A percentile compares a stretch with the other conserved stretches of the same genome.
Conservation (phyloP, 2,113 vertebrate species). For the Sula dactylatra region DNA sequence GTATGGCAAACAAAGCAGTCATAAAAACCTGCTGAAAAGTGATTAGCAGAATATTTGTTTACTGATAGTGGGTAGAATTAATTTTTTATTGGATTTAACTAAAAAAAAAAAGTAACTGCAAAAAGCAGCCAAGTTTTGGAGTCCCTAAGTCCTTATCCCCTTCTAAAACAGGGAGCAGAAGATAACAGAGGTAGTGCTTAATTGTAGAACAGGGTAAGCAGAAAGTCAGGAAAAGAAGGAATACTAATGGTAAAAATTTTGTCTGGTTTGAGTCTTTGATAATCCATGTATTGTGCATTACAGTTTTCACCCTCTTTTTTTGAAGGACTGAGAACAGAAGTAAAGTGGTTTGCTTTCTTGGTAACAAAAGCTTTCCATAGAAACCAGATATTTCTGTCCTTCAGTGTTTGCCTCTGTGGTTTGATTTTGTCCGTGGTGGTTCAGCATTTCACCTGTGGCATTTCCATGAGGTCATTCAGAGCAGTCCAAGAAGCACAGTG, state of each 20-base stretch:
- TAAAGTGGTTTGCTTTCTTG: not conserved
- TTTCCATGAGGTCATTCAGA: not conserved
- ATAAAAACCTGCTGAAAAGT: not conserved
- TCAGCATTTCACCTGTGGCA: not conserved
- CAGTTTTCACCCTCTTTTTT: not conserved
- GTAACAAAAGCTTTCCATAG: not conserved
- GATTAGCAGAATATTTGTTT: not conserved
- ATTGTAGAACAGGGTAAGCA: not conserved
- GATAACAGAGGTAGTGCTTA: not conserved
- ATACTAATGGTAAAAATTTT: not conserved
- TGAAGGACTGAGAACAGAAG: not conserved
- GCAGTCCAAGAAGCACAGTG: not conserved
- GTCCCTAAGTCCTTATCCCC: not conserved
- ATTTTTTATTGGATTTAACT: not conserved
- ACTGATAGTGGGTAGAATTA: not conserved
- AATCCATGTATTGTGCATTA: not conserved
- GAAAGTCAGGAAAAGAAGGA: not conserved
- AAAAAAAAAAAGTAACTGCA: not conserved
- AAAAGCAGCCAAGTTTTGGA: not conserved
- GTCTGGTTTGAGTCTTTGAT: not conserved
- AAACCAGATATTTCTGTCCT: not conserved
- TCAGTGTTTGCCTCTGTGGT: not conserved
- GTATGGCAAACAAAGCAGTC: not conserved
- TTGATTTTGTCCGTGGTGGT: not conserved
- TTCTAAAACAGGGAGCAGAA: not conserved